phyloP scores from a whole-genome alignment of 2,113 vertebrate genomes.

The Podilymbus podiceps region DNA sequence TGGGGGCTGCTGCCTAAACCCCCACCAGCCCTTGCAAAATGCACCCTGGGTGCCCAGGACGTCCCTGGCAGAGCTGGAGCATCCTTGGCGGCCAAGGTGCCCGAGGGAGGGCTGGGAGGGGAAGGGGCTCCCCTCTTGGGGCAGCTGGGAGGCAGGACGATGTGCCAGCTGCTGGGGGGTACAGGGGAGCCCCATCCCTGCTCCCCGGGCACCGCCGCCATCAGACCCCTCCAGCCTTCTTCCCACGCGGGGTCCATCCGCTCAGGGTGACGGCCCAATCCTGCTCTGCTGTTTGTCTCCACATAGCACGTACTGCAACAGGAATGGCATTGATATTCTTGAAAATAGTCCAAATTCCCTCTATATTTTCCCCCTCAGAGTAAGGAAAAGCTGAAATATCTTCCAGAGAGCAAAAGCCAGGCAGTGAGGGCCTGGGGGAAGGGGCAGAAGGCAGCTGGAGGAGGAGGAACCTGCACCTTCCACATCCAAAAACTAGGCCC shows the following conservation, averaged over 20 bases:
- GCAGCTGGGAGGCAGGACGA: background rate
- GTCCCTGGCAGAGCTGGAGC: background rate
- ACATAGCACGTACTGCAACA: background rate
- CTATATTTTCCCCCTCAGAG: background rate
- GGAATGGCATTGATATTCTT: background rate
- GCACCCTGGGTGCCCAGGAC: fast-evolving
- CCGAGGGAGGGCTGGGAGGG: background rate
- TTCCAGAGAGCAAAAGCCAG: background rate
- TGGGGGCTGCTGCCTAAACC: background rate
- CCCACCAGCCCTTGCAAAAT: background rate
- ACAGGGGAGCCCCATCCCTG: background rate
- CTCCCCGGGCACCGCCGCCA: fast-evolving
- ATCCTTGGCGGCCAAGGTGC: no score
- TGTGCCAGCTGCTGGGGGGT: background rate
- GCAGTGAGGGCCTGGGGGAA: fast-evolving
- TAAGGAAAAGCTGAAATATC: background rate
- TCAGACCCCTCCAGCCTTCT: background rate
- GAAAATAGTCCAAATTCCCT: slow-evolving; percentile 7
- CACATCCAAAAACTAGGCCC: background rate
- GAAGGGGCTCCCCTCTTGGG: background rate
- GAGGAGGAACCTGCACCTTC: fast-evolving
- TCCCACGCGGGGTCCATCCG: fast-evolving
- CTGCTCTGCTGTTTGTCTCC: background rate
- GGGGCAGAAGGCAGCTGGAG: background rate
- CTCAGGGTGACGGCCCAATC: fast-evolving